These are phyloP conservation scores for Drosophila maculinotata DNA, from an alignment of 2,888 invertebrate genomes.

Conservation along the genomic window DNA sequence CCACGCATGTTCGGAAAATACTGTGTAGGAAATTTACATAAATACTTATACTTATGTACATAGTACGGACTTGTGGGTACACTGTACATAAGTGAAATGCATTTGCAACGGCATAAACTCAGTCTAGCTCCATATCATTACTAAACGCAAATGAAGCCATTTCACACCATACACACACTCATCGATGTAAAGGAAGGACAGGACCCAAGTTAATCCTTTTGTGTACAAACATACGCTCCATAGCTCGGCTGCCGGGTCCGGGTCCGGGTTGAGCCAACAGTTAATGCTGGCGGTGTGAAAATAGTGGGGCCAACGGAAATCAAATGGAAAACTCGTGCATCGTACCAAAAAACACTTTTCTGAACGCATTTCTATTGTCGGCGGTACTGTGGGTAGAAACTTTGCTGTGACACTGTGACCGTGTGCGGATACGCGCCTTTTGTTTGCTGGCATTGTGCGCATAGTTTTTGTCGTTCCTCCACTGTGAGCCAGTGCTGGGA, in stretches of 20 bases:
- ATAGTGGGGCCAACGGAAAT: conserved; percentile 73
- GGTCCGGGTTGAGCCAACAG: conserved; percentile 18
- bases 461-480: conserved; percentile 56
- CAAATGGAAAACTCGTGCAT: conserved; percentile 81
- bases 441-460: conserved; percentile 69
- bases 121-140: conserved; percentile 49
- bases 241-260: conserved; percentile 14
- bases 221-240: conserved; percentile 63
- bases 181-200: conserved; percentile 5
- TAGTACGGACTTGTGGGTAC: background rate
- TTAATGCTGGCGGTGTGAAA: conserved; percentile 32
- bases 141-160: conserved; percentile 67
- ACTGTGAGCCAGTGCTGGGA: conserved; percentile 22
- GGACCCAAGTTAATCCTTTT: conserved; percentile 74
- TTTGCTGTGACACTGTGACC: conserved; percentile 71
- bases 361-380: conserved; percentile 79
- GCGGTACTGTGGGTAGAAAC: conserved; percentile 60
- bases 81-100: conserved; percentile 3
- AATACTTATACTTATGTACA: background rate
- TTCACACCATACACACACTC: conserved; percentile 39
- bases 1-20: background rate
- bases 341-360: conserved; percentile 60
- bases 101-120: conserved; percentile 7
- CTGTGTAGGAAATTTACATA: background rate
- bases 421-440: conserved; percentile 64